Base-by-base conservation (phyloP, 2,797 vertebrate genomes). In the Calcarius lapponicus region DNA sequence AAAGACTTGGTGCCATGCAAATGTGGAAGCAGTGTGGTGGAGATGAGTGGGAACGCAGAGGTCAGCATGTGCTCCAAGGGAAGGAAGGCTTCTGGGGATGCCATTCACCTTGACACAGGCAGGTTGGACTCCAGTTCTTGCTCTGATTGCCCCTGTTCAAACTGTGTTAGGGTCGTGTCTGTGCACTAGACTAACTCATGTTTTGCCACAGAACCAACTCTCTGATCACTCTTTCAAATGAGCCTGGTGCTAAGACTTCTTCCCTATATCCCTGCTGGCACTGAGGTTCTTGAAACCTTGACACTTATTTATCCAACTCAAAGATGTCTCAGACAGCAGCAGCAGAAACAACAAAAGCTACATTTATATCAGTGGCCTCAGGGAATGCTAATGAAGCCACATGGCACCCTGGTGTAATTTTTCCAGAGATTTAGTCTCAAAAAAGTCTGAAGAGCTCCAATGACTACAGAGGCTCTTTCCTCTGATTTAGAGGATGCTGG, bases 81-180 rank as follows among this genome's bases (percentile, higher is more conserved):
- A 57, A 57, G 31, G 3, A 60, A 78, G 25, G 4, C 25, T 71
- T 71, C 43, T 60, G 65, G 31, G 7, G 14, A 47, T 42, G 17
- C 9, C 54, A 22, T 43, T 76, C 21, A n/a, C 22, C 28, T 53
- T 51, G 32, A 28, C 18, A 29, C 0, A 0, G 34, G 12, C 40
- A 58, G 62, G 16, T 2, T 65, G 54, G 28, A 61, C 34, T 76
- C 62, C 17, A 58, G 43, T 17, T 85, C 70, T 84, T 82, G 6
- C 20, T 66, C 7, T 53, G 64, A 45, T 56, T 5, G 11, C 34
- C 24, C 8, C 26, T 56, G 16, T 7, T 70, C 54, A 87, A 66
- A 82, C 20, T 58, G 18, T 58, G 13, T 53, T 67, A 57, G 21
- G 15, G 29, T 6, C 8, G 17, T 51, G 12, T 54, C 61, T 62